phyloP scores from a whole-genome alignment of 2,888 invertebrate species.

The Harpagoxenus sublaevis region DNA sequence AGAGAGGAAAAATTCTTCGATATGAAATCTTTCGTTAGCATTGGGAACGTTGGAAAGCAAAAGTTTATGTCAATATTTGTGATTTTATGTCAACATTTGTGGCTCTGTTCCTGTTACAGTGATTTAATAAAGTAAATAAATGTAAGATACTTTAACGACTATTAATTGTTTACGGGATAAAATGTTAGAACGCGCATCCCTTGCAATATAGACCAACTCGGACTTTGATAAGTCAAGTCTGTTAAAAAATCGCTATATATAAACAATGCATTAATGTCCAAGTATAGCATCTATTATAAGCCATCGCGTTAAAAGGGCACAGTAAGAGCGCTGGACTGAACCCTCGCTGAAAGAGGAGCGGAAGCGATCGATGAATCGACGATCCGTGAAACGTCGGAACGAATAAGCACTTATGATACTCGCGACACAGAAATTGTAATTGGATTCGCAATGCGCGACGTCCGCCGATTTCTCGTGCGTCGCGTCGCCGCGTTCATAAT shows the following conservation, averaged over 20 bases:
- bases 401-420: constrained; percentile 26
- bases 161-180: not conserved
- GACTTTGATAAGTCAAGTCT: not conserved
- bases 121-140: not conserved
- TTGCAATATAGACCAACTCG: not conserved
- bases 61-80: not conserved
- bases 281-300: constrained; percentile 19
- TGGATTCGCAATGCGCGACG: constrained; percentile 47
- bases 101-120: too few relatives aligned
- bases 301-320: constrained; percentile 14
- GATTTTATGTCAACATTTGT: not conserved
- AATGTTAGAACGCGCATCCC: not conserved
- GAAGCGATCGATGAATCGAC: constrained; percentile 49
- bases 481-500: not conserved
- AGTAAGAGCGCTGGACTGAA: not conserved
- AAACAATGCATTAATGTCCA: constrained; percentile 7
- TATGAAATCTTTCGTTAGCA: not conserved
- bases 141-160: not conserved
- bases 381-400: constrained; percentile 49
- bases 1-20: not conserved
- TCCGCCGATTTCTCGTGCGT: constrained; percentile 19
- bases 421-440: constrained; percentile 58
- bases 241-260: constrained; percentile 13
- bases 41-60: not conserved
- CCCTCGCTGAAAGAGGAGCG: constrained; percentile 25